Conservation (phyloP, 2,797 vertebrate species). For the Florisuga fusca region DNA sequence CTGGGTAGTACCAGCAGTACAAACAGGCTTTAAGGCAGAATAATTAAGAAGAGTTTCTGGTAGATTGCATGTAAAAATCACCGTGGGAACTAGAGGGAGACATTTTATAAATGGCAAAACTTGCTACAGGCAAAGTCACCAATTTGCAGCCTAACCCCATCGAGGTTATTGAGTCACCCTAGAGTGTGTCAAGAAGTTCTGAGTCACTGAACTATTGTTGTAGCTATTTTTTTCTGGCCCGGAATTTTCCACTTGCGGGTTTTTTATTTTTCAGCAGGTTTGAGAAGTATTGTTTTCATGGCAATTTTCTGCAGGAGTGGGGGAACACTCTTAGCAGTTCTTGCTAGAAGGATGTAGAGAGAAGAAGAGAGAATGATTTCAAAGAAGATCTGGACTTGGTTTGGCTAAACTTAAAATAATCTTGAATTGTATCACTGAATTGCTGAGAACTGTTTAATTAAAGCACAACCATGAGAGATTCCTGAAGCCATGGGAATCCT, state of each 20-base stretch:
- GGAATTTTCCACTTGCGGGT: background rate
- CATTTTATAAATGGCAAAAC: background rate
- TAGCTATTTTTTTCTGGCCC: background rate
- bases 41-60: background rate
- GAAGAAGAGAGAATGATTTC: background rate
- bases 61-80: background rate
- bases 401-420: background rate
- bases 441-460: background rate
- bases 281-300: slow-evolving; percentile 37
- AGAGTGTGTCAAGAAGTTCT: background rate
- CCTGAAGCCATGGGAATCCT: background rate
- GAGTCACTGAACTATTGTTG: slow-evolving; percentile 39
- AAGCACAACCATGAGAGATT: background rate
- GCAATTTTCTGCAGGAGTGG: background rate
- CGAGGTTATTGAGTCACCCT: too few relatives aligned
- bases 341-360: background rate
- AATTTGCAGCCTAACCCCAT: background rate
- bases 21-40: background rate
- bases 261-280: slow-evolving; percentile 42
- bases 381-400: background rate
- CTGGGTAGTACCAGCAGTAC: background rate
- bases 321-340: background rate
- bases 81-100: background rate
- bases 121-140: background rate
- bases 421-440: background rate